phyloP scores from a whole-genome alignment of 2,888 invertebrate genomes.

The Leucoptera coffeella region DNA sequence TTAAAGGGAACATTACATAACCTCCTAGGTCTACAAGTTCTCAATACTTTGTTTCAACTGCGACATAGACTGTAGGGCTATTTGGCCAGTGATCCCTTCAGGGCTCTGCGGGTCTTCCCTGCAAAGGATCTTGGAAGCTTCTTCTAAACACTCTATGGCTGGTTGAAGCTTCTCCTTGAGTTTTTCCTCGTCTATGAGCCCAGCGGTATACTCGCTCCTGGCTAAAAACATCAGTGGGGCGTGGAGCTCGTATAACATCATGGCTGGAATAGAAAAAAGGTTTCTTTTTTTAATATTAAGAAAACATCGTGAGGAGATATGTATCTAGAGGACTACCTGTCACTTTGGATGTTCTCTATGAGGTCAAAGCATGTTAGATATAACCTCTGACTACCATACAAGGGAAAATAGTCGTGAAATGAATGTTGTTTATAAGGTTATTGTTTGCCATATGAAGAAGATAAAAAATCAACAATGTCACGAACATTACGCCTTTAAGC shows the following conservation, averaged over 20 bases:
- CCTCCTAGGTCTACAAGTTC: conserved; percentile 27
- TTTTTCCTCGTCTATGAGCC: conserved; percentile 50
- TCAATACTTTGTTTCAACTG: conserved; percentile 32
- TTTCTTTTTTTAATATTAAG: no score
- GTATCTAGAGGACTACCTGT: no score
- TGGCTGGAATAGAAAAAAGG: conserved; percentile 53
- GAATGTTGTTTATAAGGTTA: no score
- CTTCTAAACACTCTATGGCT: conserved; percentile 56
- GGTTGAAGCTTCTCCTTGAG: conserved; percentile 59
- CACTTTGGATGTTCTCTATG: no score
- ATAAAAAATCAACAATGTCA: no score
- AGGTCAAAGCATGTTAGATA: no score
- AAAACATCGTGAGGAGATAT: no score
- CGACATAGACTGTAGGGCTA: conserved; percentile 48
- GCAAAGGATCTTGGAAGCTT: conserved; percentile 59
- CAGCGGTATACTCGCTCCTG: conserved; percentile 56
- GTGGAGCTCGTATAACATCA: conserved; percentile 76
- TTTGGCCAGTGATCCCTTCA: conserved; percentile 59
- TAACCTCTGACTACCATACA: no score
- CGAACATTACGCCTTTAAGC: no score
- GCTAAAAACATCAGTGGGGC: conserved; percentile 69
- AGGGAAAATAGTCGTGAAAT: no score
- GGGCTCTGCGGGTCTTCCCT: conserved; percentile 61
- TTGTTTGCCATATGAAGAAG: no score
- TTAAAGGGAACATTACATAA: no score